Base-by-base conservation (phyloP, 2,888 invertebrate genomes). In the Aphidoletes aphidimyza region DNA sequence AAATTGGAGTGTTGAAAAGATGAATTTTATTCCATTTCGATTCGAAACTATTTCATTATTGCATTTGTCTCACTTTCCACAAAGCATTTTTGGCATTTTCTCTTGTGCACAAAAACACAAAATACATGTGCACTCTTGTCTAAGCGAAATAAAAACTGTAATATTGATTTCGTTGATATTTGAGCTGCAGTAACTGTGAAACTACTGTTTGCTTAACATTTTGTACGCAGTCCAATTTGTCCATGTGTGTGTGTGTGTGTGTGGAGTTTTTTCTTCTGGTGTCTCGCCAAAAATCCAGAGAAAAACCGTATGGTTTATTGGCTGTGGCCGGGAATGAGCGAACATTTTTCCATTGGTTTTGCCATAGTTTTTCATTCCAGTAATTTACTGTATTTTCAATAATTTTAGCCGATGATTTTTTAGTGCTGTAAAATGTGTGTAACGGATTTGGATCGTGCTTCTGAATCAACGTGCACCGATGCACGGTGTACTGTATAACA, bases 1-100 rank as follows among this genome's bases (percentile, higher is more conserved):
- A 14, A 30, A 11, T 69, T 30, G 69, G n/a, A 34, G 69, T 69
- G 69, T 17, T 69, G 69, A 69, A 69, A 69, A 69, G 26, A 69
- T 69, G 69, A 30, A 30, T 34, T 69, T 69, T 69, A 69, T 69
- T 69, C 30, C 69, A 69, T 69, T 54, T 54, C 17, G 17, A 47
- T 11, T 11, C 54, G 54, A 54, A 54, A 54, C 54, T 54, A 54
- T 54, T 69, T 69, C 69, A 69, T 69, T 69, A 69, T 69, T 69
- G 69, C 69, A 69, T 69, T 69, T 69, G 69, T 69, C 69, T 69
- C 69, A 69, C 34, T 69, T 69, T 69, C 69, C 30, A 69, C 69
- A 69, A 69, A 54, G 54, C 69, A 69, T 69, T n/a, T n/a, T 69
- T 69, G 69, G 69, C 69, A 34, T 69, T n/a, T 30, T 69, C 14